Evolutionary conservation across 1,140 invertebrate species (phyloP), one percentile per base, ranked within the genome.

Genomic region (Anthonomus grandis): DNA sequence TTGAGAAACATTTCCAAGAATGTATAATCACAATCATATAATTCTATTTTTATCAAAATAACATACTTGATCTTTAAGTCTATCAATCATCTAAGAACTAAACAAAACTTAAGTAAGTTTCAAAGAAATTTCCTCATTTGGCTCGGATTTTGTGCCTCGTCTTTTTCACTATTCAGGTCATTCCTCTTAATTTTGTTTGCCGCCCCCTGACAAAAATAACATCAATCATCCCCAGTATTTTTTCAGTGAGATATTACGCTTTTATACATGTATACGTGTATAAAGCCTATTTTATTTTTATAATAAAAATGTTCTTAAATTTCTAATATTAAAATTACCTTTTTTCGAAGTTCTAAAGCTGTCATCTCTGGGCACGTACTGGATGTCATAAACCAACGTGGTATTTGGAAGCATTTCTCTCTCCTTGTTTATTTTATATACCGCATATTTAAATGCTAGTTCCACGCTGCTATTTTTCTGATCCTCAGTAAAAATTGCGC

Each of bases 291-390:
- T 25, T 4, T n/a, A 18, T 23, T 8, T 46, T 46, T 24, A 22
- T 25, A 37, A 12, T 3, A 4, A 37, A 4, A 37, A n/a, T n/a
- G n/a, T n/a, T n/a, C n/a, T 42, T 42, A 8, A 42, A 42, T 8
- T 19, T 8, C 5, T 13, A 2, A 42, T 12, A 19, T 9, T n/a
- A n/a, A n/a, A n/a, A n/a, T 71, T 75, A 94, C 91, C 91, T 84
- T 90, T 92, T 70, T 94, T 95, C 8, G 90, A 88, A n/a, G 90
- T 87, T 64, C 87, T 81, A 72, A 95, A 95, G 19, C 89, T 91
- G 74, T 95, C 91, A 65, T 89, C 87, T 47, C 83, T 81, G 6
- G 89, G 87, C 46, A 91, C 89, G 75, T 93, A 93, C 72, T 93
- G 87, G 62, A 95, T 93, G 69, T 95, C 90, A 69, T 94, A 94